Conservation (phyloP, 2,888 invertebrate genomes). For the Tiliacea aurago region DNA sequence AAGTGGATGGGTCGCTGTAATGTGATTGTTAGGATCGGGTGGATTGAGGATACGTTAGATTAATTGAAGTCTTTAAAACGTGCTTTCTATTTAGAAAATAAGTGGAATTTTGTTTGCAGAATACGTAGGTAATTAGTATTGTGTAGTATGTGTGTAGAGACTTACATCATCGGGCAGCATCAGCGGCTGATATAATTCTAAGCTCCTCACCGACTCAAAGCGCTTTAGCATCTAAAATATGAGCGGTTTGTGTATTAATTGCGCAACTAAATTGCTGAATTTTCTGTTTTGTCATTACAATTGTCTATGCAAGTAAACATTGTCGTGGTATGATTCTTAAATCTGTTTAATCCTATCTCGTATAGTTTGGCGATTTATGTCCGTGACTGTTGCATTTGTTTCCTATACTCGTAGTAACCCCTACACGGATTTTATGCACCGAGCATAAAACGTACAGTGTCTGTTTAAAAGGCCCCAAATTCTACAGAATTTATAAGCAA, state of each 20-base stretch:
- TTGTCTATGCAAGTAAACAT: constrained; percentile 20
- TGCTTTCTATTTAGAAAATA: constrained; percentile 50
- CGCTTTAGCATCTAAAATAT: constrained; percentile 67
- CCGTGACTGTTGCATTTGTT: constrained; percentile 25
- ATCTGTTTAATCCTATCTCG: constrained; percentile 21
- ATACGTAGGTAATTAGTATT: constrained; percentile 58
- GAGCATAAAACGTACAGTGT: constrained; percentile 26
- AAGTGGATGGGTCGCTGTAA: constrained; percentile 54
- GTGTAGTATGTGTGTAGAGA: constrained; percentile 39
- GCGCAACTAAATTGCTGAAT: constrained; percentile 57
- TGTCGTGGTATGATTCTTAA: constrained; percentile 32
- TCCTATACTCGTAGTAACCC: constrained; percentile 3
- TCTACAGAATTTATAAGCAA: constrained; percentile 16
- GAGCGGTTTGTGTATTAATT: constrained; percentile 65
- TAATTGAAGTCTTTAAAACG: constrained; percentile 58
- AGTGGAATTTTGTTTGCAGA: constrained; percentile 41
- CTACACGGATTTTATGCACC: constrained; percentile 37
- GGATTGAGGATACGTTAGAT: constrained; percentile 48
- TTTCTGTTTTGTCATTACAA: constrained; percentile 44
- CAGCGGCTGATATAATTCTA: constrained; percentile 66
- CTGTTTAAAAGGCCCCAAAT: neutral
- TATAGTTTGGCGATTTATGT: constrained; percentile 11
- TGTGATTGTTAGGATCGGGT: constrained; percentile 60
- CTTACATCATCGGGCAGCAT: constrained; percentile 66
- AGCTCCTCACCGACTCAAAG: constrained; percentile 65